Evolutionary conservation across 2,888 invertebrate species (phyloP), one percentile per base, ranked within the genome.

Genomic region (Ormia ochracea): DNA sequence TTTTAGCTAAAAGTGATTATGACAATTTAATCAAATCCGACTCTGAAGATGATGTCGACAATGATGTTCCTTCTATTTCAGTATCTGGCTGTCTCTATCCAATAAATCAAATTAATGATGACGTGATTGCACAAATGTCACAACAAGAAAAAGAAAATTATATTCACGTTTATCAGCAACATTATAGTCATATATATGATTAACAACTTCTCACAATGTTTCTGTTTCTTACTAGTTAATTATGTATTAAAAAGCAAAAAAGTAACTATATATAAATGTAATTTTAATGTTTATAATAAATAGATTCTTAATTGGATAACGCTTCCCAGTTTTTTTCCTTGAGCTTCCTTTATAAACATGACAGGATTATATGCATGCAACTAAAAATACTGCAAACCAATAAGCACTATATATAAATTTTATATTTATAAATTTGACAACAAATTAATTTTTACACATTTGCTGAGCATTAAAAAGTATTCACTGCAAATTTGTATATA

Each of bases 121-220:
- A 94, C 83, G 92, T 97, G 85, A 96, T 98, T 84, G 94, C 94
- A 0, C 93, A 94, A 89, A 98, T 98, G 98, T 94, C 96, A 9
- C 94, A 96, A 19, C 91, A 94, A 4, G 98, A 98, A 88, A 98
- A 97, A 90, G 97, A 97, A 87, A 94, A 95, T 41, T 98, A 98
- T 89, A 98, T 98, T 84, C 95, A 96, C 90, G 93, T 96, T 48
- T 97, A 97, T 88, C 97, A 98, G 88, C 97, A 98, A 89, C 95
- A 96, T 90, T 97, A 96, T 90, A 95, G 96, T 83, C 95, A 96
- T 89, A 95, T 96, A 92, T 95, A 94, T 86, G 95, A 95, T 90
- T 96, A 77, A 84, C 58, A 61, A 50, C 5, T 5, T 54, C 38
- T 45, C 6, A 41, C 6, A 26, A 17, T 31, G 6, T 36, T 54